phyloP scores from a whole-genome alignment of 1,140 invertebrate species.

The Penaeus indicus region DNA sequence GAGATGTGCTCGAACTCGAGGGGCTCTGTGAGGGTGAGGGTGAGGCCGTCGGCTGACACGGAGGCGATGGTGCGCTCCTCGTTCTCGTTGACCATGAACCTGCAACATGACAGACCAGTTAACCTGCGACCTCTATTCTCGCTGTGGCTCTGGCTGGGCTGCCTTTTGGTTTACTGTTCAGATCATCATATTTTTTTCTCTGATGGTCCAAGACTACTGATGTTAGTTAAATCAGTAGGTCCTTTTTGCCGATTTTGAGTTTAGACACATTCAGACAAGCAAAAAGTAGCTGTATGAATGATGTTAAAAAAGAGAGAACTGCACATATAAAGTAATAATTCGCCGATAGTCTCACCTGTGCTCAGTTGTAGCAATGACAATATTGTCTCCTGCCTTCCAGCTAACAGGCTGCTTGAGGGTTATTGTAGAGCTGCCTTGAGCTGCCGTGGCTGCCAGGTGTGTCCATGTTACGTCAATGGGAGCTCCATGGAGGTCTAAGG shows the following conservation, averaged over 20 bases:
- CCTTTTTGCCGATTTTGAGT: too few species aligned
- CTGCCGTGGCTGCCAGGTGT: constrained; percentile 42
- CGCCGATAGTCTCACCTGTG: constrained; percentile 11
- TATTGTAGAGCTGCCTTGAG: constrained; percentile 36
- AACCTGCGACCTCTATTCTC: too few species aligned
- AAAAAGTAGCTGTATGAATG: background rate
- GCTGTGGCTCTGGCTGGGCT: too few species aligned
- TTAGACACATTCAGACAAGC: background rate
- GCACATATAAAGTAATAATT: background rate
- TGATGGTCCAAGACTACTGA: too few species aligned
- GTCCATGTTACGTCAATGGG: constrained; percentile 58
- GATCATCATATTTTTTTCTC: too few species aligned
- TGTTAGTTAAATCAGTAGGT: too few species aligned
- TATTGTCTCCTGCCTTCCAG: constrained; percentile 58
- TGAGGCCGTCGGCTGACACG: constrained; percentile 50
- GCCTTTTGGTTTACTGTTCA: too few species aligned
- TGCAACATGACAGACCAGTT: background rate
- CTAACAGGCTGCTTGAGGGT: constrained; percentile 46
- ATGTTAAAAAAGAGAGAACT: background rate
- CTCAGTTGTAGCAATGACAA: constrained; percentile 62
- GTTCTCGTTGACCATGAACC: constrained; percentile 52
- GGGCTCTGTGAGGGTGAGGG: constrained; percentile 52
- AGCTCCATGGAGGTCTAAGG: constrained; percentile 56
- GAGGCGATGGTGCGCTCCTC: constrained; percentile 53
- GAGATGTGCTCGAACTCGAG: constrained; percentile 57